Percentiles rank a stretch among this genome's conserved stretches.
phyloP scores from a whole-genome alignment of 2,888 invertebrate genomes.

The Sceliomorpha sp. region DNA sequence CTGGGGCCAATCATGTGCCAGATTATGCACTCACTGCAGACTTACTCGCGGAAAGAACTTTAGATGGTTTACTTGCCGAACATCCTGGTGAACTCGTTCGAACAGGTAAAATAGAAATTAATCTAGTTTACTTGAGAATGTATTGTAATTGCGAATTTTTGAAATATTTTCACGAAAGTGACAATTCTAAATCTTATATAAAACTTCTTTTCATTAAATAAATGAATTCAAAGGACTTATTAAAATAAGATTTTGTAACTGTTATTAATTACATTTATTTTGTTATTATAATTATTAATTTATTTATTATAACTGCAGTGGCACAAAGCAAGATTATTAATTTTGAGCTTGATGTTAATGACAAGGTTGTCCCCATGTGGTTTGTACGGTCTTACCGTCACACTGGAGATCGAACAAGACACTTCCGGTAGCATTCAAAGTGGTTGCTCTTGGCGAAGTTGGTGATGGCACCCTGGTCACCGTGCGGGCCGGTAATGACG shows the following conservation, averaged over 20 bases:
- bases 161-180: too few relatives aligned
- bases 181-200: background rate
- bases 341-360: background rate
- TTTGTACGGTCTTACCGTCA: conserved; percentile 95
- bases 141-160: too few relatives aligned
- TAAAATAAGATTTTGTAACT: too few relatives aligned
- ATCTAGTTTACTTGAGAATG: too few relatives aligned
- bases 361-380: conserved; percentile 87
- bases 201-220: too few relatives aligned
- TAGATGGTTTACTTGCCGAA: conserved; percentile 92
- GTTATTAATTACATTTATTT: too few relatives aligned
- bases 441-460: conserved; percentile 95
- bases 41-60: conserved; percentile 89
- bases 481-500: conserved; percentile 98
- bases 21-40: conserved; percentile 89
- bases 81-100: conserved; percentile 95
- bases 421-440: conserved; percentile 97
- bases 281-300: too few relatives aligned
- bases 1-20: conserved; percentile 76
- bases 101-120: conserved; percentile 85
- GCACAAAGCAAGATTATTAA: too few relatives aligned
- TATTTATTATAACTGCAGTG: too few relatives aligned
- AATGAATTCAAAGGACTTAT: too few relatives aligned
- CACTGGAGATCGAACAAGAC: conserved; percentile 99
- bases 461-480: conserved; percentile 98